Percentiles rank a stretch among this genome's conserved stretches.
Evolutionary conservation across 2,888 invertebrate genomes (phyloP).

Genomic region (Ochlodes sylvanus): DNA sequence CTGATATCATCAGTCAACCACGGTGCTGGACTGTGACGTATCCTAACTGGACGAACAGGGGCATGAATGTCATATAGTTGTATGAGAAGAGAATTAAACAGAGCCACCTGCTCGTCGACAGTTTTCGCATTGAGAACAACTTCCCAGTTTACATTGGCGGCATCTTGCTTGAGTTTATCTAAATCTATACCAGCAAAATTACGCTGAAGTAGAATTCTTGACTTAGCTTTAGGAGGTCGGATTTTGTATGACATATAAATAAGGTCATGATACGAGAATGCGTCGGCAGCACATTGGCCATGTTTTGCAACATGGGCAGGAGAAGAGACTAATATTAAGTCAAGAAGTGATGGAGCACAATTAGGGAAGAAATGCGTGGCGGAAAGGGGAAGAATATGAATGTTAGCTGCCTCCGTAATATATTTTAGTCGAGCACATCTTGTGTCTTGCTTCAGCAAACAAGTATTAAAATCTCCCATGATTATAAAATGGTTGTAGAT

Average conservation of each 20-base stretch:
- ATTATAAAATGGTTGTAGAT: neutral
- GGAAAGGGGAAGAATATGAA: conserved; percentile 10
- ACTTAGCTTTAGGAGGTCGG: conserved; percentile 8
- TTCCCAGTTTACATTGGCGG: conserved; percentile 9
- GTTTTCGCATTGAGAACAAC: neutral
- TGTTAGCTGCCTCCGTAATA: neutral
- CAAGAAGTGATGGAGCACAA: too few relatives aligned
- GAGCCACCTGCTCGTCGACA: conserved; percentile 2
- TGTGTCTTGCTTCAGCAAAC: neutral
- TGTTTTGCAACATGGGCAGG: conserved; percentile 2
- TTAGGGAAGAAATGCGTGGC: conserved; percentile 2
- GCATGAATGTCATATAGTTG: conserved; percentile 2
- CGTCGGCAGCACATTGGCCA: conserved; percentile 9
- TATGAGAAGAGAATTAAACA: neutral
- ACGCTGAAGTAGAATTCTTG: neutral
- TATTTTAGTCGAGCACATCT: conserved; percentile 1
- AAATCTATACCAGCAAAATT: neutral
- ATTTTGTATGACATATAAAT: neutral
- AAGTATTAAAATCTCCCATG: conserved; percentile 13
- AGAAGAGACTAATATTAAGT: conserved; percentile 1
- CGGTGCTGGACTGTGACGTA: conserved; percentile 1
- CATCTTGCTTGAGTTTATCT: neutral
- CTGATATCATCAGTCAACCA: conserved; percentile 9
- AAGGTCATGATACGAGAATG: conserved; percentile 10
- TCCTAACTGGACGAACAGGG: conserved; percentile 4